Evolutionary conservation across 2,888 invertebrate genomes (phyloP), one percentile per base, ranked within the genome.

Genomic region (Balanococcus diminutus): DNA sequence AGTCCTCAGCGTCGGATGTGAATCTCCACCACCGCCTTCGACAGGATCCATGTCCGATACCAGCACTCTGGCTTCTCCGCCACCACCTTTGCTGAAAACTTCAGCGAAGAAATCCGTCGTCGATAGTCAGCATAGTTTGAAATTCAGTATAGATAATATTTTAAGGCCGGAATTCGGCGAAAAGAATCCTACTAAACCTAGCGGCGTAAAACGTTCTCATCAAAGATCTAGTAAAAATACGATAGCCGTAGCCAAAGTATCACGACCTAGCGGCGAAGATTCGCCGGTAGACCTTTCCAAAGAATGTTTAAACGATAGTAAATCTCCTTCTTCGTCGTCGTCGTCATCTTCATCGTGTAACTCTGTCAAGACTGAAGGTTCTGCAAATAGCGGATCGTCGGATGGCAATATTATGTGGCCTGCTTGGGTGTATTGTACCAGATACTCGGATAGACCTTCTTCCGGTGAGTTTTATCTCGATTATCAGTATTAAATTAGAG

Each of bases 361-460:
- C 28, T 67, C 67, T 31, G 72, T 39, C 11, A 85, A 85, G 85
- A 85, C 85, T 85, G 85, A 85, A 46, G 36, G 75, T 36, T 79
- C 75, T 8, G 36, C 25, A 25, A 36, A 36, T 19, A 83, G 46
- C n/a, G 46, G 51, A 16, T 46, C 79, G n/a, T 75, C 39, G 1
- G 85, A 85, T 4, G 79, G 79, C 25, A 75, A 85, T 51, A 85
- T 85, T 4, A 31, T 79, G 85, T 85, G 96, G 96, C 98, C 98
- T 0, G 98, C 98, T 0, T 98, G 98, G 98, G 97, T 98, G 86
- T 98, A 96, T 91, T 98, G 98, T 91, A 98, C 98, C 6, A 93
- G 98, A 90, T 98, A 98, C 90, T 95, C 95, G 89, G 96, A 96
- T 90, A 91, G 96, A 89, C 96, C 96, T 42, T 96, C 95, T 89